A percentile compares a stretch with the other conserved stretches of the same genome.
phyloP scores from a whole-genome alignment of 1,140 invertebrate genomes.

The Aphis craccivora region DNA sequence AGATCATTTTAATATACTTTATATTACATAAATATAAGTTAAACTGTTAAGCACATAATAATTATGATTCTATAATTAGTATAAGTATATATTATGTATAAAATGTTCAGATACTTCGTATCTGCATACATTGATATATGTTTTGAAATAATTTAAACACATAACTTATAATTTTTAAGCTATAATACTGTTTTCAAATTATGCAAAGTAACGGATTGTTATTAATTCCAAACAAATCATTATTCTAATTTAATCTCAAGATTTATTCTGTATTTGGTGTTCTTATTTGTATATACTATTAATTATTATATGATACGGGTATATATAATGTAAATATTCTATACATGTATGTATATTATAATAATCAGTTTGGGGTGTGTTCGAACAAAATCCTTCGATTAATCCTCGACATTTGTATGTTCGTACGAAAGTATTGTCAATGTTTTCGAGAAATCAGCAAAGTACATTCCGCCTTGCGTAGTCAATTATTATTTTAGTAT shows the following conservation, averaged over 20 bases:
- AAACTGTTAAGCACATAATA: too few relatives aligned
- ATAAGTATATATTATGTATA: too few relatives aligned
- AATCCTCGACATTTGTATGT: not conserved
- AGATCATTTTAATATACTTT: too few relatives aligned
- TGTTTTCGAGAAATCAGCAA: constrained; percentile 23
- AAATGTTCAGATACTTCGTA: too few relatives aligned
- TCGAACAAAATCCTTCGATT: not conserved
- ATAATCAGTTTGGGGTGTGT: not conserved
- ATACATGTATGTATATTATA: not conserved
- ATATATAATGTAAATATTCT: not conserved
- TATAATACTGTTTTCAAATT: not conserved
- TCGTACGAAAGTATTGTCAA: not conserved
- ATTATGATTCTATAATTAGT: too few relatives aligned
- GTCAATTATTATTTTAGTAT: constrained; percentile 21
- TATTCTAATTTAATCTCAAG: not conserved
- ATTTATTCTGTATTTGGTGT: not conserved
- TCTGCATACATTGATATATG: too few relatives aligned
- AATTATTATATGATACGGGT: not conserved
- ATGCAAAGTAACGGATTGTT: not conserved
- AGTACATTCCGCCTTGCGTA: not conserved
- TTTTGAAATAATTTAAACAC: too few relatives aligned
- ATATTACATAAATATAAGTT: too few relatives aligned
- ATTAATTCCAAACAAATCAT: not conserved
- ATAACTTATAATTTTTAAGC: too few relatives aligned
- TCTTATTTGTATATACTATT: not conserved